Conservation (phyloP, 1,140 invertebrate genomes). For the Apis laboriosa region DNA sequence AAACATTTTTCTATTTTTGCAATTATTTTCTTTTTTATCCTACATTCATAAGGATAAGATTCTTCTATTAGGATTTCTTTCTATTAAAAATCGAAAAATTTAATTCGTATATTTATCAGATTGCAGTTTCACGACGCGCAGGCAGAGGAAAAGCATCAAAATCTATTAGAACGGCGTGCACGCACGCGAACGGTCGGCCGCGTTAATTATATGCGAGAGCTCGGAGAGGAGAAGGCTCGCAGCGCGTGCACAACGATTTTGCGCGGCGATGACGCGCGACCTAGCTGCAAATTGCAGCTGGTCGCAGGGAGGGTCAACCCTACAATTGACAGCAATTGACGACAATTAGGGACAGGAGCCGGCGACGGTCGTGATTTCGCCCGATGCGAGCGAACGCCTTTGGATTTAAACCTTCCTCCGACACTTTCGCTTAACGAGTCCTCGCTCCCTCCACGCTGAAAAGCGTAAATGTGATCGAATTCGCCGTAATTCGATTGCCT, state of each 20-base stretch:
- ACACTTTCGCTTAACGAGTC: slow-evolving; percentile 32
- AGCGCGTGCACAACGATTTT: slow-evolving; percentile 44
- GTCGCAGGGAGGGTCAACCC: slow-evolving; percentile 23
- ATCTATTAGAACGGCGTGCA: background rate
- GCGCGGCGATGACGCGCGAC: slow-evolving; percentile 30
- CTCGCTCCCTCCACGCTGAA: background rate
- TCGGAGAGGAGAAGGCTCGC: background rate
- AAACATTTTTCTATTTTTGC: background rate
- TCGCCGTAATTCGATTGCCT: background rate
- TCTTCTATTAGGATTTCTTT: no score
- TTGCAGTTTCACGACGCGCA: background rate
- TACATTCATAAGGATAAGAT: no score
- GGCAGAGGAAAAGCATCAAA: background rate
- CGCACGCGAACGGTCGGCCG: background rate
- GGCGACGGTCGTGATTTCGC: slow-evolving; percentile 72
- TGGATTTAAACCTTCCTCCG: slow-evolving; percentile 10
- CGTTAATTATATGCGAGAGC: slow-evolving; percentile 31
- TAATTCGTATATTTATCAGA: background rate
- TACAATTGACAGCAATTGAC: slow-evolving; percentile 76
- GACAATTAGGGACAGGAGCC: slow-evolving; percentile 72
- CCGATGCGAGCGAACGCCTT: background rate
- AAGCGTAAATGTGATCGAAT: slow-evolving; percentile 7
- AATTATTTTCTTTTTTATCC: no score
- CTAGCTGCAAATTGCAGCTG: slow-evolving; percentile 47
- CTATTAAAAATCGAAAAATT: background rate